phyloP scores from a whole-genome alignment of 2,113 vertebrate genomes.

The Phaethon lepturus region DNA sequence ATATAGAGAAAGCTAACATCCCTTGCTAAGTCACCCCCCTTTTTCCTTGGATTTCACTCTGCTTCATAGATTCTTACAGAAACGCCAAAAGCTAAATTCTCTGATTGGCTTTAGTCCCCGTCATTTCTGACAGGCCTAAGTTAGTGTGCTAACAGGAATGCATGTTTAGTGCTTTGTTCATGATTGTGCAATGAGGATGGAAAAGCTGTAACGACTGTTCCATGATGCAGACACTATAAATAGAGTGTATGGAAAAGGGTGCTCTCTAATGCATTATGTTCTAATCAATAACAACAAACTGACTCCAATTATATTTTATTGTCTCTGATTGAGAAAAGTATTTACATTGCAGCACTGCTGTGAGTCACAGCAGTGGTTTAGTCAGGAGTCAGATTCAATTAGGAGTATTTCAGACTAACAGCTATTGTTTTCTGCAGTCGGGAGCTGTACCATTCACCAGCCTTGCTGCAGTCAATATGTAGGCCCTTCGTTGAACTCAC shows the following conservation, averaged over 20 bases:
- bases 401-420: neutral
- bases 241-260: neutral
- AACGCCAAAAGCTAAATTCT: neutral
- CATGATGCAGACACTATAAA: conserved; percentile 40
- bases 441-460: neutral
- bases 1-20: neutral
- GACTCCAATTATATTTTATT: conserved; percentile 33
- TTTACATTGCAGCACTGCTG: conserved; percentile 11
- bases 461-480: neutral
- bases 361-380: neutral
- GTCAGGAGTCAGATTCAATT: conserved; percentile 7
- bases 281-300: conserved; percentile 41
- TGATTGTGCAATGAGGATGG: neutral
- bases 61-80: neutral
- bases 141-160: neutral
- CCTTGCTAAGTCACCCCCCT: neutral
- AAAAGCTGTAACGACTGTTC: neutral
- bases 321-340: neutral
- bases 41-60: neutral
- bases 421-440: neutral
- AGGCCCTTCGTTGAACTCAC: neutral
- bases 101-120: neutral
- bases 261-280: neutral
- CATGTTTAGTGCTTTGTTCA: neutral
- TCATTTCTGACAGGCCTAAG: neutral